phyloP scores from a whole-genome alignment of 1,140 invertebrate genomes.

The Pteromalus puparum region DNA sequence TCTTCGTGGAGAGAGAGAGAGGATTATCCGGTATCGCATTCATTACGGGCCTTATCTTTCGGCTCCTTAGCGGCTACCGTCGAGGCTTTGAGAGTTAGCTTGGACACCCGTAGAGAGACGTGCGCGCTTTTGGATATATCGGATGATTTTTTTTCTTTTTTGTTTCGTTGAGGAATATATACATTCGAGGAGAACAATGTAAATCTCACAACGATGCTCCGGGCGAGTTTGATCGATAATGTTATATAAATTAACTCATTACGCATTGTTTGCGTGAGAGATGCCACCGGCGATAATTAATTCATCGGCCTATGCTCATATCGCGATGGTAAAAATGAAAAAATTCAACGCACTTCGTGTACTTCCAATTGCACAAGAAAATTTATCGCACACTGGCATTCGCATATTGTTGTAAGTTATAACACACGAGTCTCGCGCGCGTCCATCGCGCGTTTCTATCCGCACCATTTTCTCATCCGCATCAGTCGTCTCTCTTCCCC shows the following conservation, averaged over 20 bases:
- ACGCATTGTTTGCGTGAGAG: not conserved
- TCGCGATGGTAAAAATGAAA: not conserved
- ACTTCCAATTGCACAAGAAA: conserved; percentile 32
- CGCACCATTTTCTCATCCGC: conserved; percentile 35
- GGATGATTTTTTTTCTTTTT: too few species aligned
- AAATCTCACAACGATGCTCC: too few species aligned
- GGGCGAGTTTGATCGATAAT: not conserved
- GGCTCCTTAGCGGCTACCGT: conserved; percentile 63
- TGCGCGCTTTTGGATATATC: too few species aligned
- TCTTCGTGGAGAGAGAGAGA: too few species aligned
- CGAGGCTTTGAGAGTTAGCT: not conserved
- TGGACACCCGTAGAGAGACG: not conserved
- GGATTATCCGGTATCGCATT: conserved; percentile 63
- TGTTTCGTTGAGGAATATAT: too few species aligned
- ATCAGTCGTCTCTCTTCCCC: not conserved
- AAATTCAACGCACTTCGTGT: not conserved
- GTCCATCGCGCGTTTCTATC: not conserved
- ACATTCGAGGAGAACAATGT: too few species aligned
- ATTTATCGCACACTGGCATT: conserved; percentile 47
- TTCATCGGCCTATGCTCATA: not conserved
- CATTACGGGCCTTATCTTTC: conserved; percentile 67
- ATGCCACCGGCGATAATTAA: conserved; percentile 14
- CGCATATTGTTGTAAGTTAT: not conserved
- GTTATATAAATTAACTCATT: conserved; percentile 38
- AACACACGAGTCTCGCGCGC: too few species aligned